Evolutionary conservation across 2,113 vertebrate genomes (phyloP).

Genomic region (Ochotona curzoniae): DNA sequence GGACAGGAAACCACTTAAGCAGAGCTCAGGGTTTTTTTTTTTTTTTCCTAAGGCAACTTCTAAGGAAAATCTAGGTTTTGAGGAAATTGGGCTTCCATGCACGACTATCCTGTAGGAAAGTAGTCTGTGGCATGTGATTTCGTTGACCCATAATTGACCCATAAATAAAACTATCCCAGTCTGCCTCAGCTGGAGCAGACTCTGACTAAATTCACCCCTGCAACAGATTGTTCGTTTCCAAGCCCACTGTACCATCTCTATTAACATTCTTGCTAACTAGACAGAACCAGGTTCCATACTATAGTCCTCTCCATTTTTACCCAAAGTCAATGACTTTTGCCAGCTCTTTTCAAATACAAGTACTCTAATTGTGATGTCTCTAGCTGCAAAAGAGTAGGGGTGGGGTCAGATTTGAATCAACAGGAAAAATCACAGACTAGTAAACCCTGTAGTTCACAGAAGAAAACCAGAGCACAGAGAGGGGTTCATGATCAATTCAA

Average conservation of each 20-base stretch:
- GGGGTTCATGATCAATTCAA: background rate
- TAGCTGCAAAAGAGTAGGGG: background rate
- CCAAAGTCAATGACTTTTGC: background rate
- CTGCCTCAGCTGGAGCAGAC: background rate
- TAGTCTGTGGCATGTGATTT: background rate
- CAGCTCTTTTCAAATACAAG: background rate
- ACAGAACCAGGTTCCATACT: background rate
- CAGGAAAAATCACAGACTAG: background rate
- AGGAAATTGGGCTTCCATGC: conserved; percentile 48
- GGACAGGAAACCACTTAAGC: conserved; percentile 66
- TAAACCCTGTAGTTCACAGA: background rate
- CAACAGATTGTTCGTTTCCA: background rate
- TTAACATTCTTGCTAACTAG: background rate
- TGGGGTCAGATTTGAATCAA: background rate
- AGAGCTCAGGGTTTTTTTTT: background rate
- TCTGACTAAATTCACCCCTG: background rate
- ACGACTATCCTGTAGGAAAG: background rate
- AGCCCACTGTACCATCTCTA: background rate
- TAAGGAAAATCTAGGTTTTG: conserved; percentile 67
- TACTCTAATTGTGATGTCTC: background rate
- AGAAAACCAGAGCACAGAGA: background rate
- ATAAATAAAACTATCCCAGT: background rate
- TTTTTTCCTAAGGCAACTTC: conserved; percentile 40
- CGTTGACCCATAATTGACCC: conserved; percentile 14
- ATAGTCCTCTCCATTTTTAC: background rate